phyloP scores from a whole-genome alignment of 2,888 invertebrate genomes.

The Platynereis dumerilii region DNA sequence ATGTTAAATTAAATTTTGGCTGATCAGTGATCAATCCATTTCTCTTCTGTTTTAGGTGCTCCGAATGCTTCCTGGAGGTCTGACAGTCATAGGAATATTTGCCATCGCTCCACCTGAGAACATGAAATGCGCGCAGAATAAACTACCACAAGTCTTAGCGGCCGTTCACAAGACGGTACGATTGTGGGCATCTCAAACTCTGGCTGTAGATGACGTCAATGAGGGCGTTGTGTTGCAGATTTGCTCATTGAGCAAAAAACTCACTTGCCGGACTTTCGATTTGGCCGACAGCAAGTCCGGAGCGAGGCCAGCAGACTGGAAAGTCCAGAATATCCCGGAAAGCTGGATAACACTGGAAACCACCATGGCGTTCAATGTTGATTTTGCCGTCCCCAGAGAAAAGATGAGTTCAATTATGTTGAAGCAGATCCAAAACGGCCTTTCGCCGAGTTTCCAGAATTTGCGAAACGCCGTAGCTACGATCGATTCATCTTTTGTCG shows the following conservation, averaged over 20 bases:
- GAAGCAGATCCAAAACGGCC: conserved; percentile 69
- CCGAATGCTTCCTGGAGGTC: conserved; percentile 89
- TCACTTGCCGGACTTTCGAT: conserved; percentile 74
- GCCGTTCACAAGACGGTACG: too few relatives aligned
- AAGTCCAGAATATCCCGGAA: conserved; percentile 73
- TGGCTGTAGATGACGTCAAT: conserved; percentile 32
- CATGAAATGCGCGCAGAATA: conserved; percentile 47
- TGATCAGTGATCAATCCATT: too few relatives aligned
- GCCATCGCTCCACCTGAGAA: conserved; percentile 67
- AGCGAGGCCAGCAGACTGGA: conserved; percentile 78
- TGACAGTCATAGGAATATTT: conserved; percentile 85
- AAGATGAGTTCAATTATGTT: conserved; percentile 70
- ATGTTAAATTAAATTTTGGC: too few relatives aligned
- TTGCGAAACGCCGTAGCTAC: conserved; percentile 70
- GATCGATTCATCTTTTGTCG: conserved; percentile 76
- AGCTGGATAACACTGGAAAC: conserved; percentile 82
- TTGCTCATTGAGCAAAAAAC: conserved; percentile 67
- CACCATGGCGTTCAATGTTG: conserved; percentile 77
- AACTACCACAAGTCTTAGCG: conserved; percentile 49
- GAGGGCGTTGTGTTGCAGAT: conserved; percentile 74
- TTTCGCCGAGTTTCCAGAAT: conserved; percentile 48
- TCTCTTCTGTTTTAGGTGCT: conserved; percentile 68
- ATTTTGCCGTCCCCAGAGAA: conserved; percentile 73
- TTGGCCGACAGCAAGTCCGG: conserved; percentile 64
- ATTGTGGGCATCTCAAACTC: too few relatives aligned